Conservation (phyloP, 2,113 vertebrate species). For the Ictidomys tridecemlineatus region DNA sequence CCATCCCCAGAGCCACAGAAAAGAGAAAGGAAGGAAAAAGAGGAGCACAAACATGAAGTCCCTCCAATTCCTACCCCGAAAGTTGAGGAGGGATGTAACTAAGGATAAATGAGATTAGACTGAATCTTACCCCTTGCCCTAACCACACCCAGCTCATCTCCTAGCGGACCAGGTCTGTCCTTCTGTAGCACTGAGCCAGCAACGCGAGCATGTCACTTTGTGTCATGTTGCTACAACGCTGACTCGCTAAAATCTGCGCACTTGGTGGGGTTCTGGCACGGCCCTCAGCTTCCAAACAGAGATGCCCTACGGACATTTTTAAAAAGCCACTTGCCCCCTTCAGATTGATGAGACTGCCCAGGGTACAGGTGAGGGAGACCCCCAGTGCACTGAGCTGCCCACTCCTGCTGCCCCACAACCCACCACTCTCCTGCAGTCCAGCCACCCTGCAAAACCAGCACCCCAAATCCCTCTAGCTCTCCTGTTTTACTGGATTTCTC, state of each 20-base stretch:
- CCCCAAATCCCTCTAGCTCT: neutral
- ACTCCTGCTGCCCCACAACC: neutral
- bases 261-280: neutral
- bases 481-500: neutral
- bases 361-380: neutral
- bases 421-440: neutral
- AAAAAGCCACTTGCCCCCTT: neutral
- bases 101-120: too few species aligned
- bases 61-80: neutral
- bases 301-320: neutral
- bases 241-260: neutral
- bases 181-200: neutral
- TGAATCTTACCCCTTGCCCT: neutral
- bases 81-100: too few species aligned
- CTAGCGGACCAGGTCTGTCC: neutral
- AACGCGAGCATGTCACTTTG: neutral
- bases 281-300: neutral
- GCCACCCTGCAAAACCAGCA: neutral
- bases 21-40: neutral
- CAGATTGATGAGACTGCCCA: neutral
- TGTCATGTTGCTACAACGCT: neutral
- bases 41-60: neutral
- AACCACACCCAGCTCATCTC: neutral
- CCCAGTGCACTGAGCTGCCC: rapidly evolving
- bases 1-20: too few species aligned